These are phyloP conservation scores for Aethina tumida DNA, from an alignment of 1,140 invertebrate species.

Conservation along the genomic window DNA sequence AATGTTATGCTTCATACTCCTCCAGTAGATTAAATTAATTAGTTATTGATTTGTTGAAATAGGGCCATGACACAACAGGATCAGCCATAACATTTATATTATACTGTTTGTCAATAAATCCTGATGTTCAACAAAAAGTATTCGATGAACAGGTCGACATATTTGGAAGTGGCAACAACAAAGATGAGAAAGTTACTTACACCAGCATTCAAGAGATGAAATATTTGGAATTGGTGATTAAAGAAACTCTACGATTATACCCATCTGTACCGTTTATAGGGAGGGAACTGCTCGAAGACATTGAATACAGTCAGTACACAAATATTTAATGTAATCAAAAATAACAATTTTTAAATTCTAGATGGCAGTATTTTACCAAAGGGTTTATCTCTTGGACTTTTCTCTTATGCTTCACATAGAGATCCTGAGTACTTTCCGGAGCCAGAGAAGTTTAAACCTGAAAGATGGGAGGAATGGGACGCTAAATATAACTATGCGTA, in stretches of 20 bases:
- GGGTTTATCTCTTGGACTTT: constrained; percentile 8
- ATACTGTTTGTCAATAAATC: too few relatives aligned
- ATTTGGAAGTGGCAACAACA: constrained; percentile 41
- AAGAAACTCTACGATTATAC: constrained; percentile 52
- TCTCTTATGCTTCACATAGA: constrained; percentile 45
- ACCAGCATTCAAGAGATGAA: constrained; percentile 47
- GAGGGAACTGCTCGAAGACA: constrained; percentile 35
- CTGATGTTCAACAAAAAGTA: constrained; percentile 40
- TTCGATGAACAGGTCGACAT: constrained; percentile 49
- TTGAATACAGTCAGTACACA: constrained; percentile 9
- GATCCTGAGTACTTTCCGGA: constrained; percentile 53
- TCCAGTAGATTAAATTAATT: too few relatives aligned
- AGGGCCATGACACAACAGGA: too few relatives aligned
- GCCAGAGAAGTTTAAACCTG: constrained; percentile 64
- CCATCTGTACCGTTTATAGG: constrained; percentile 53
- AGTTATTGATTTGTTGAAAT: too few relatives aligned
- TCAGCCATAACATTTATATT: too few relatives aligned
- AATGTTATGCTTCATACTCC: constrained; percentile 3
- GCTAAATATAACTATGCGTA: constrained; percentile 44
- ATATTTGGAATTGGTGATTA: constrained; percentile 51
- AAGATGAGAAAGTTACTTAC: constrained; percentile 36
- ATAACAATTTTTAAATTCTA: constrained; percentile 8
- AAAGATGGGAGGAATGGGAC: constrained; percentile 55
- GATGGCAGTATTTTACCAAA: constrained; percentile 12
- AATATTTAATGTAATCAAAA: not conserved